A percentile compares a stretch with the other conserved stretches of the same genome.
Evolutionary conservation across 2,888 invertebrate genomes (phyloP).

Genomic region (Heliconius ismenius): DNA sequence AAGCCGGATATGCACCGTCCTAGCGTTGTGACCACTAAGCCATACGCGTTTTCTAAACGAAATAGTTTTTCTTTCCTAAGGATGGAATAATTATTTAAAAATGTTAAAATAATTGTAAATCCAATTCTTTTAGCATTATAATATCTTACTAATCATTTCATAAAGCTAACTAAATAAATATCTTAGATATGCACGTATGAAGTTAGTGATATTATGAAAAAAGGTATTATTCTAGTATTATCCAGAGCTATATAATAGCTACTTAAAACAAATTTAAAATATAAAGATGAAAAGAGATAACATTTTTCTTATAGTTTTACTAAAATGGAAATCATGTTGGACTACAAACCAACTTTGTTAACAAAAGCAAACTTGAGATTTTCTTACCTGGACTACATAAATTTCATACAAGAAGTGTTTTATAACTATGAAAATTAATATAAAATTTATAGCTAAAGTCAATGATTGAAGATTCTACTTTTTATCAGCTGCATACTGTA

Average conservation of each 20-base stretch:
- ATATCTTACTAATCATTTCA: no score
- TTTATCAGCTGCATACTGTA: no score
- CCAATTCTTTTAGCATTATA: no score
- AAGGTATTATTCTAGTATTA: no score
- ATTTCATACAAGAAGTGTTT: slow-evolving; percentile 4
- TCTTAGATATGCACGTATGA: background rate
- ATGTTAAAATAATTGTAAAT: background rate
- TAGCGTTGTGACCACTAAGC: no score
- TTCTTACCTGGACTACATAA: slow-evolving; percentile 25
- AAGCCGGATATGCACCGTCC: no score
- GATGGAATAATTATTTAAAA: no score
- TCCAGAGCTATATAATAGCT: background rate
- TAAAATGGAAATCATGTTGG: slow-evolving; percentile 37
- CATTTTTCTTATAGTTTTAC: slow-evolving; percentile 21
- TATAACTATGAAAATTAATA: background rate
- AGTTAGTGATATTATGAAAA: no score
- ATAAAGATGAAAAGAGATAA: background rate
- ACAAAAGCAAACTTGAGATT: slow-evolving; percentile 17
- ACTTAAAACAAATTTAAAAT: background rate
- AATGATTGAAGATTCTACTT: no score
- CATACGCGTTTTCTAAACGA: no score
- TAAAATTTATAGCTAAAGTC: no score
- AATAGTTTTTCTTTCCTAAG: no score
- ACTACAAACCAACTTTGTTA: slow-evolving; percentile 2
- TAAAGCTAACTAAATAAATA: background rate